Base-by-base conservation (phyloP, 1,140 invertebrate genomes). In the Aphidius gifuensis region DNA sequence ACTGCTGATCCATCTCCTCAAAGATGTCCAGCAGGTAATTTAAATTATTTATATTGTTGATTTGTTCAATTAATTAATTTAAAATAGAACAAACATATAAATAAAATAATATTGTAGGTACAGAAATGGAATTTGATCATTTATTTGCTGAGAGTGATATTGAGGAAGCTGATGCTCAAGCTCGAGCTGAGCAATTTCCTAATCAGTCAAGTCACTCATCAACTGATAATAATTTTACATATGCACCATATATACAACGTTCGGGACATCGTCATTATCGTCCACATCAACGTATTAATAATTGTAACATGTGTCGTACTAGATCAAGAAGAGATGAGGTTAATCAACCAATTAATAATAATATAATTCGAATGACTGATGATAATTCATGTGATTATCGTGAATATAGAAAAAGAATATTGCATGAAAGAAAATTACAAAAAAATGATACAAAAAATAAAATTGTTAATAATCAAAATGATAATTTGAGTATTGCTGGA, bases 111-210 rank as follows among this genome's bases (percentile, higher is more conserved):
- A 32, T 21, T 16, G 59, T 55, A 80, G 76, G 70, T 61, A 76
- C 78, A 59, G 82, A 83, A 64, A 80, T 83, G 73, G 82, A 83
- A 55, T 82, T 78, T 64, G 82, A 83, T 32, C 81, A 81, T 61
- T 71, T 83, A 62, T 83, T 83, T 70, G 82, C 82, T 23, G 81
- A 81, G 51, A 82, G 81, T 64, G 82, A 83, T 64, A 76, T 80
- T 9, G 82, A 82, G 64, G 80, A 81, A 46, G 74, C 74, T 49
- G 78, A 82, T 45, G 60, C 49, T 69, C 78, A 64, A 67, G 44
- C 69, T 45, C 66, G 76, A 62, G 66, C 73, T 54, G 67, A 69
- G 47, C 53, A 68, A 62, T 74, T 71, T 60, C 5, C 72, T 60
- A 70, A 66, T 65, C 69, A 71, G 64, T 46, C 67, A 16, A 70